A percentile compares a stretch with the other conserved stretches of the same genome.
These are phyloP conservation scores for Luehdorfia chinensis DNA, from an alignment of 1,140 invertebrate species.

Conservation along the genomic window DNA sequence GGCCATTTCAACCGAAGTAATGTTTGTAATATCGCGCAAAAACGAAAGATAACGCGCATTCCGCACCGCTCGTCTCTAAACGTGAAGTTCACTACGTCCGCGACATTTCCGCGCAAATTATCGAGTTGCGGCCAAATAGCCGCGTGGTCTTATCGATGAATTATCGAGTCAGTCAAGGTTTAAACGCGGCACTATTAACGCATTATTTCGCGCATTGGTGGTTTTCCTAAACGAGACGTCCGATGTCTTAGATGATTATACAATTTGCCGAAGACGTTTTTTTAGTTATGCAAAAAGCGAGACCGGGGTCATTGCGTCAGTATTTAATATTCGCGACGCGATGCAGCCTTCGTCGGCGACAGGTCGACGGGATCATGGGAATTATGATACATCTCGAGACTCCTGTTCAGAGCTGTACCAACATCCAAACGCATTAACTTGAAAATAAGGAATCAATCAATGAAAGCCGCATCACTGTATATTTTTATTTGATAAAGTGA, in stretches of 20 bases:
- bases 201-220: too few relatives aligned
- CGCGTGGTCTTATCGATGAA: constrained; percentile 6
- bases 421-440: neutral
- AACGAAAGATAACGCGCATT: neutral
- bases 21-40: too few relatives aligned
- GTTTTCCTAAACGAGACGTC: too few relatives aligned
- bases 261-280: constrained; percentile 31
- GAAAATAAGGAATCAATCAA: neutral
- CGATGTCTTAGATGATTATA: constrained; percentile 24
- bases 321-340: constrained; percentile 42
- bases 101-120: too few relatives aligned
- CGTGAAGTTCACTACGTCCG: too few relatives aligned
- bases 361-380: constrained; percentile 4
- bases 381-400: neutral
- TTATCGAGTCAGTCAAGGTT: neutral
- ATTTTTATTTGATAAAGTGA: too few relatives aligned
- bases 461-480: too few relatives aligned
- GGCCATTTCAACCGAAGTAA: too few relatives aligned
- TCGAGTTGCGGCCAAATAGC: neutral
- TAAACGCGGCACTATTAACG: neutral
- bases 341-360: constrained; percentile 32
- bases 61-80: too few relatives aligned
- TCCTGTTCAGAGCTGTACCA: neutral
- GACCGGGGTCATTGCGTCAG: constrained; percentile 46
- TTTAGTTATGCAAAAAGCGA: constrained; percentile 26